Evolutionary conservation across 1,140 invertebrate genomes (phyloP), one percentile per base, ranked within the genome.

Genomic region (Drosophila yakuba): DNA sequence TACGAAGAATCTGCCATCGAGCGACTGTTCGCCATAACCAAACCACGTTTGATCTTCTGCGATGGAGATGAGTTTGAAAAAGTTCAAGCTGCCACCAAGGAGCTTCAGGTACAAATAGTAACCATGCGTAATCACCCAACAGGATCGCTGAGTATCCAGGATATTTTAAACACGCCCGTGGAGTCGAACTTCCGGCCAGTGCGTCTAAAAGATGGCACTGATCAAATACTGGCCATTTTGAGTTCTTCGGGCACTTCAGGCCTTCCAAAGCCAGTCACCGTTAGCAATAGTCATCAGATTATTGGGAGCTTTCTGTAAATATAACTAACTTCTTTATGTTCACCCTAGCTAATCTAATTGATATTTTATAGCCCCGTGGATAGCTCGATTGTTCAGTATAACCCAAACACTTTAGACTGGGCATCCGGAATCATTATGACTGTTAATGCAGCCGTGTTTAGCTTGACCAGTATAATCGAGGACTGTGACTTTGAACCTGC

Each of bases 241-340:
- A 93, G 91, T 68, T 94, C 95, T 4, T 96, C 95, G 60, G 96
- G 96, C 14, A 96, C 96, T 14, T 96, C 95, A 39, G 95, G 96
- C 63, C 90, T 94, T 38, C 95, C 96, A 1, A 96, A 96, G 92
- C 96, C 95, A 20, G 96, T 96, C 0, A 95, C 95, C 93, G 92
- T 96, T 20, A 95, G 95, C 2, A 95, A 96, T 77, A 57, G 60
- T 17, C 54, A 39, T n/a, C 62, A 52, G 48, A 59, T 76, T 20
- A 44, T 79, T 11, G 45, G 41, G 3, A 39, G 8, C 11, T 45
- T 25, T 36, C 20, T 56, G 59, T 76, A 57, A 56, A 38, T 50
- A 20, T n/a, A 2, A 5, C 1, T 14, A 23, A 4, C 14, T 15
- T 35, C 2, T 12, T 20, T 38, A 0, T 38, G 1, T 38, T 11